These are phyloP conservation scores for Crioceris asparagi DNA, from an alignment of 2,888 invertebrate genomes.

Conservation along the genomic window DNA sequence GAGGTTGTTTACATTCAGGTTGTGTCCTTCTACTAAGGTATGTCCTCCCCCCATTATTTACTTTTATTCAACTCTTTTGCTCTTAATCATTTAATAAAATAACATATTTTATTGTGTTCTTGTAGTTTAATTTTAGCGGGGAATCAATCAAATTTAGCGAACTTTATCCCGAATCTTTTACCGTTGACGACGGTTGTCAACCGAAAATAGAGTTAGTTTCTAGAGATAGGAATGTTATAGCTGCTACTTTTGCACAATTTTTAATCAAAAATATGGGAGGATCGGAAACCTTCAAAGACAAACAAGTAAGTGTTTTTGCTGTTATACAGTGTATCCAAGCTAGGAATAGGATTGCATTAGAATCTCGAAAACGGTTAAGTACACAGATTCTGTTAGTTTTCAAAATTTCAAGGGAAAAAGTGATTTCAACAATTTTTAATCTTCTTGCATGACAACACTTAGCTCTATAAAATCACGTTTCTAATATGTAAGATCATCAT, in stretches of 20 bases:
- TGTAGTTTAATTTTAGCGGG: slow-evolving; percentile 56
- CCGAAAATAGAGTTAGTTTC: slow-evolving; percentile 74
- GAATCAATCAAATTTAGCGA: slow-evolving; percentile 45
- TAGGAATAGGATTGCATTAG: too few species aligned
- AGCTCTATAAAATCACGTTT: too few species aligned
- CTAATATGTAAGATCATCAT: too few species aligned
- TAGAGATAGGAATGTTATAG: slow-evolving; percentile 79
- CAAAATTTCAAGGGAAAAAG: too few species aligned
- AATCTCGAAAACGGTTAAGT: too few species aligned
- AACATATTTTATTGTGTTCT: slow-evolving; percentile 15
- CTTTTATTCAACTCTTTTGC: background rate
- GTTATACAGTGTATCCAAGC: too few species aligned
- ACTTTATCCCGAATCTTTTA: slow-evolving; percentile 51
- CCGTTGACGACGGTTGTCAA: slow-evolving; percentile 86
- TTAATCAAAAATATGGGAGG: slow-evolving; percentile 89
- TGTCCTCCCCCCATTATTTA: slow-evolving; percentile 10
- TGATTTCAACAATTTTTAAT: too few species aligned
- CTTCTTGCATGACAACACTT: too few species aligned
- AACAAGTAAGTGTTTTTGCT: too few species aligned
- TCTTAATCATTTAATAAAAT: background rate
- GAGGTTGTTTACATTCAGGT: slow-evolving; percentile 78
- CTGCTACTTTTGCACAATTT: slow-evolving; percentile 86
- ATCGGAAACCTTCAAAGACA: slow-evolving; percentile 78
- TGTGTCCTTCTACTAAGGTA: slow-evolving; percentile 91
- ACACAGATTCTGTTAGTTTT: too few species aligned